Evolutionary conservation across 2,888 invertebrate genomes (phyloP), one percentile per base, ranked within the genome.

Genomic region (Epinotia ramella): DNA sequence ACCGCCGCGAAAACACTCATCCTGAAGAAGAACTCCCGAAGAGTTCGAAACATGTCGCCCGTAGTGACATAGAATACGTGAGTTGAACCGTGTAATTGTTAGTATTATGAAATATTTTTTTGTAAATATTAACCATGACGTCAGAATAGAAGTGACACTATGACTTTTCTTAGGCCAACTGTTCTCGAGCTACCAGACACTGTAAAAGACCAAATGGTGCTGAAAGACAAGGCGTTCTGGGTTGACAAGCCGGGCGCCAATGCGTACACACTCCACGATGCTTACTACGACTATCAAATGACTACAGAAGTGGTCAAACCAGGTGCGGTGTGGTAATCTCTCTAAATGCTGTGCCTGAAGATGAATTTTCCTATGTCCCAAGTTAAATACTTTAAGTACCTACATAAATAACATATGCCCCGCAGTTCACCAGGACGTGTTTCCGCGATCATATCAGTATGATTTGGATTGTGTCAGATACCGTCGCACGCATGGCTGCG

Each of bases 371-470:
- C 24, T 28, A 20, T 20, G 24, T 28, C 0, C 12, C 9, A 49
- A 13, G 16, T 12, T 13, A 33, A 40, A 40, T 40, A 40, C 40
- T 9, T 40, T 9, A 40, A 40, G 9, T 40, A 40, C 40, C 40
- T 40, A 9, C 9, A 40, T n/a, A 4, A 4, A 3, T 57, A 20
- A 3, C 24, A 12, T 20, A 20, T 12, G 9, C 18, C 18, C 18
- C 16, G 67, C 84, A 93, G 94, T 85, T 24, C 90, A 83, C 74
- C 93, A 93, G 81, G 89, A 87, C 62, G 89, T 95, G 1, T 95
- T 95, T 82, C 95, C 95, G 62, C 92, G 95, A 11, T 95, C 95
- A 0, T 95, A 95, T 81, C 94, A 94, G 79, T 95, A 94, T 78
- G 95, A 96, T 80, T 82, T 95, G 62, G 95, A 95, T 78, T 96